Conservation (phyloP, 2,113 vertebrate genomes). For the Gulo gulo region DNA sequence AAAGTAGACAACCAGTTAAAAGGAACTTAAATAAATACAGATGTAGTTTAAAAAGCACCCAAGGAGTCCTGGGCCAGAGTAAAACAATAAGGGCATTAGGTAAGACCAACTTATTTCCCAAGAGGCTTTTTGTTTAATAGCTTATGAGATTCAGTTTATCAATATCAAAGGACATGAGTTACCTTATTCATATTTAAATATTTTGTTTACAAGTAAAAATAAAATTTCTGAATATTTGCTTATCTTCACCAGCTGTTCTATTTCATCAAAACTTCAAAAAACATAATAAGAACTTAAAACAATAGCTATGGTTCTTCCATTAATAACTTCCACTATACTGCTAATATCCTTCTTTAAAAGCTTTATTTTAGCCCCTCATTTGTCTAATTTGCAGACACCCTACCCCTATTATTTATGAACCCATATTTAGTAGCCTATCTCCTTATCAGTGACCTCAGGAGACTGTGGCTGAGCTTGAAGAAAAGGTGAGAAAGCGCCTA, state of each 20-base stretch:
- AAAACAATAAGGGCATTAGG: constrained; percentile 5
- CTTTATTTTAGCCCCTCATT: neutral
- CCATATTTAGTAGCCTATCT: neutral
- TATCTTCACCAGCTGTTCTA: neutral
- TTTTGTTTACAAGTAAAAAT: constrained; percentile 30
- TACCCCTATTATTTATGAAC: neutral
- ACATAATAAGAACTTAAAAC: neutral
- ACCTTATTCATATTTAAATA: neutral
- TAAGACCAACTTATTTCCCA: neutral
- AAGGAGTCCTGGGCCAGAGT: neutral
- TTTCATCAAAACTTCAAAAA: neutral
- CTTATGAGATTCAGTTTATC: neutral
- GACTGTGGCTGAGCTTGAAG: neutral
- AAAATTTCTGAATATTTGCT: neutral
- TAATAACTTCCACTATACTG: neutral
- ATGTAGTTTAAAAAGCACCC: constrained; percentile 23
- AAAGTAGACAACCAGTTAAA: neutral
- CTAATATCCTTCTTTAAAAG: neutral
- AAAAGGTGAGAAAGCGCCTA: neutral
- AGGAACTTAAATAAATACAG: constrained; percentile 16
- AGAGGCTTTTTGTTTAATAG: neutral
- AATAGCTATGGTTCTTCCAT: neutral
- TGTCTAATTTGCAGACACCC: neutral
- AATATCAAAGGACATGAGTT: constrained; percentile 1
- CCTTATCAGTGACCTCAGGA: neutral